Base-by-base conservation (phyloP, 2,797 vertebrate genomes). In the Falco rusticolus region DNA sequence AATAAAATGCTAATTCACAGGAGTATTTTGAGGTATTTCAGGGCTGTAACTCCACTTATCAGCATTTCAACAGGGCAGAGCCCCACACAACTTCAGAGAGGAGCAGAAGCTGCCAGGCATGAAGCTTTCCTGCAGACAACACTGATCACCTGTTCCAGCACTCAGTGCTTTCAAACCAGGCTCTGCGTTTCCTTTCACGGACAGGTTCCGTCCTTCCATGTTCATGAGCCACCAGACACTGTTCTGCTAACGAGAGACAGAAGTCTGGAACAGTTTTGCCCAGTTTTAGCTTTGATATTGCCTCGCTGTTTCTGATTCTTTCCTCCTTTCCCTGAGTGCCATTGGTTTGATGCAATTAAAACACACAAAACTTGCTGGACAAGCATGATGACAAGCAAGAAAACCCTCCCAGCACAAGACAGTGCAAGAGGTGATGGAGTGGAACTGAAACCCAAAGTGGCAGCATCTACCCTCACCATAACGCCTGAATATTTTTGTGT, bases 121-220 rank as follows among this genome's bases (percentile, higher is more conserved):
- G 3, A 54, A 84, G 47, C 5, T 65, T 41, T 84, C 41, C 48
- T 64, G 41, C 34, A 68, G 45, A 31, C 61, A 70, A 3, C 10
- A 31, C 29, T 3, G 1, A 51, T 34, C 33, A 75, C 31, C 16
- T 1, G 0, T 64, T 66, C 8, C 10, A 6, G 74, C 31, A 41
- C 28, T 63, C 1, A 0, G 10, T 43, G 63, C 54, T 81, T 88
- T 78, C 90, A 89, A 20, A 61, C 6, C 13, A 10, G 65, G 24
- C 48, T 90, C 56, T 50, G n/a, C 12, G 8, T n/a, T 80, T 89
- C 71, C 28, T 47, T 34, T 70, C 68, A 71, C 3, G 8, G 26
- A 28, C 43, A 76, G 14, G 25, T 25, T 69, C 51, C 70, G 65
- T 47, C 51, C 60, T 77, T 69, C 16, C 56, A 56, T 0, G 0